Base-by-base conservation (phyloP, 1,140 invertebrate genomes). In the Penaeus indicus region DNA sequence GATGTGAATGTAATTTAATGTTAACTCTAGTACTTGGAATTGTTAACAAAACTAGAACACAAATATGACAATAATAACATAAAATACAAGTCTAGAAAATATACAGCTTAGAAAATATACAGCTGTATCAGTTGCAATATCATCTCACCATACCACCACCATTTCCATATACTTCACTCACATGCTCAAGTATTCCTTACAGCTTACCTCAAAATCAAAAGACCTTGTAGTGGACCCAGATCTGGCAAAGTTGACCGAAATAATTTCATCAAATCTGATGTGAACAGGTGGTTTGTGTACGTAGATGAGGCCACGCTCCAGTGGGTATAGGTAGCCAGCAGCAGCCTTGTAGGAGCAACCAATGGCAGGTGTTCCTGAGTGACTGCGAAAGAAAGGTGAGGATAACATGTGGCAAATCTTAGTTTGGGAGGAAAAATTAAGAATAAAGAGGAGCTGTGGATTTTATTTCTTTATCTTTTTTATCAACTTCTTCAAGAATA, bases 281-380 rank as follows among this genome's bases (percentile, higher is more conserved):
- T 99, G 98, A 88, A 99, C 95, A 0, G 99, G 98, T 19, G 99
- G 99, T 92, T 99, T 99, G 92, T 99, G 98, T 22, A 99, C 97
- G 92, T 98, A 99, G 90, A 99, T 99, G 92, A 99, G 99, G 47
- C 99, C 99, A 92, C 98, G 95, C 93, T 99, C 99, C n/a, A 99
- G 93, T 4, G 99, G 99, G 94, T 99, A 99, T 61, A 99, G 93
- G 92, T 97, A 97, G 25, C 99, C 99, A 25, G 98, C 98, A 13
- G 98, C 97, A n/a, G 99, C 98, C 94, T 99, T 99, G 93, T 98
- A 99, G 0, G 98, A 99, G 93, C 99, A 99, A 67, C 96, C 95
- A 81, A 99, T 95, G 0, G 97, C 98, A 3, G 98, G 96, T 4
- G 97, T 98, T 38, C 97, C 97, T 84, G 96, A 96, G 93, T 98